These are phyloP conservation scores for Brachionus paranguensis DNA, from an alignment of 1,140 invertebrate species.

Conservation along the genomic window DNA sequence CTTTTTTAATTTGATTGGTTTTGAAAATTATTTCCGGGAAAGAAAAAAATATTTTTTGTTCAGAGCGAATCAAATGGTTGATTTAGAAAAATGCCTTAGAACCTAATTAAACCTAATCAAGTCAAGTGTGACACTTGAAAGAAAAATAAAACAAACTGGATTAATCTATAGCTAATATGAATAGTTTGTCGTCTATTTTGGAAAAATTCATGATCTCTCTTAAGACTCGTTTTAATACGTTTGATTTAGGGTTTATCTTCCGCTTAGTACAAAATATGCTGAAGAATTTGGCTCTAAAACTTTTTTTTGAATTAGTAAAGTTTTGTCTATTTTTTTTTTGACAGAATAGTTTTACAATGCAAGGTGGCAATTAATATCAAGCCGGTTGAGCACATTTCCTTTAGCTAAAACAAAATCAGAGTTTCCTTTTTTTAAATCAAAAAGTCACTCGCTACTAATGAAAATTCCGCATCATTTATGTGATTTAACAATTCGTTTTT, in stretches of 20 bases:
- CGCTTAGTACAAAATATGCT: background rate
- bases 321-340: background rate
- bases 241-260: constrained; percentile 14
- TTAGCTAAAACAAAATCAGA: background rate
- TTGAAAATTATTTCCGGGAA: background rate
- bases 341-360: background rate
- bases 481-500: constrained; percentile 5
- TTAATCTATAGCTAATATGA: constrained; percentile 34
- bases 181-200: constrained; percentile 3
- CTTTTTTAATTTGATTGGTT: background rate
- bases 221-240: constrained; percentile 4
- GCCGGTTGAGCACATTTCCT: background rate
- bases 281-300: background rate
- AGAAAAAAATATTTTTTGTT: background rate
- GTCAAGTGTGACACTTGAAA: constrained; percentile 38
- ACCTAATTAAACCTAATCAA: constrained; percentile 37
- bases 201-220: constrained; percentile 26
- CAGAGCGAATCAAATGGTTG: background rate
- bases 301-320: background rate
- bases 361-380: background rate
- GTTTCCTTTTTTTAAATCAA: background rate
- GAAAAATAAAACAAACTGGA: constrained; percentile 18
- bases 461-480: background rate
- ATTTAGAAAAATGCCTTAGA: background rate
- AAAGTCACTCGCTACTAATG: constrained; percentile 1